phyloP scores from a whole-genome alignment of 2,888 invertebrate genomes.

The Chamaedrilus cognettii region DNA sequence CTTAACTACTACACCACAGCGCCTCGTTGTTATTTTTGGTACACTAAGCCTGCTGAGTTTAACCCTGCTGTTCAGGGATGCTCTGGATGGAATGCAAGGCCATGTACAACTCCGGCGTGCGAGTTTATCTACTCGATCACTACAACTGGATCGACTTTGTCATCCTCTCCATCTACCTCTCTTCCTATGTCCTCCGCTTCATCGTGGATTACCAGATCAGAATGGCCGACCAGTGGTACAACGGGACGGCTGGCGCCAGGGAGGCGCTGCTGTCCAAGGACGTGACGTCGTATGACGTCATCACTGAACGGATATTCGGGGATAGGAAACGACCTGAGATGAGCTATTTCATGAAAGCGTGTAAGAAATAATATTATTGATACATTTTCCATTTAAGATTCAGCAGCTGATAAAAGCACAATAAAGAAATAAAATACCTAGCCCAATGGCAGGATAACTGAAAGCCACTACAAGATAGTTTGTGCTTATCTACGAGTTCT shows the following conservation, averaged over 20 bases:
- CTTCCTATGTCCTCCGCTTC: constrained; percentile 57
- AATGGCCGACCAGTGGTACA: constrained; percentile 52
- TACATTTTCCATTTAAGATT: too few relatives aligned
- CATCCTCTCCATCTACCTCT: constrained; percentile 57
- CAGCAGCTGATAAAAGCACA: too few relatives aligned
- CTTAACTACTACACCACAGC: too few relatives aligned
- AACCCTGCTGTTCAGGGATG: constrained; percentile 56
- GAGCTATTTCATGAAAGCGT: constrained; percentile 41
- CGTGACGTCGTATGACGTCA: constrained; percentile 17
- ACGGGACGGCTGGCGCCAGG: constrained; percentile 49
- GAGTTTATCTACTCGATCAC: constrained; percentile 56
- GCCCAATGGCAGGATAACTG: too few relatives aligned
- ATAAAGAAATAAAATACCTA: too few relatives aligned
- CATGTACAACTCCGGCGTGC: constrained; percentile 55
- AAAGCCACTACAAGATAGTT: too few relatives aligned
- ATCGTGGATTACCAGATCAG: constrained; percentile 56
- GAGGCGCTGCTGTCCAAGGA: constrained; percentile 38
- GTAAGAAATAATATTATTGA: too few relatives aligned
- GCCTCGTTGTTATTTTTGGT: too few relatives aligned
- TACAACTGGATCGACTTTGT: constrained; percentile 59
- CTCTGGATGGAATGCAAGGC: constrained; percentile 60
- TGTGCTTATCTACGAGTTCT: too few relatives aligned
- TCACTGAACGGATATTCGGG: constrained; percentile 36
- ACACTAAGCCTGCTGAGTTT: too few relatives aligned
- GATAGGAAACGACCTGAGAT: constrained; percentile 30